These are phyloP conservation scores for Notolepis coatsorum DNA, from an alignment of 2,797 vertebrate genomes.

Conservation along the genomic window DNA sequence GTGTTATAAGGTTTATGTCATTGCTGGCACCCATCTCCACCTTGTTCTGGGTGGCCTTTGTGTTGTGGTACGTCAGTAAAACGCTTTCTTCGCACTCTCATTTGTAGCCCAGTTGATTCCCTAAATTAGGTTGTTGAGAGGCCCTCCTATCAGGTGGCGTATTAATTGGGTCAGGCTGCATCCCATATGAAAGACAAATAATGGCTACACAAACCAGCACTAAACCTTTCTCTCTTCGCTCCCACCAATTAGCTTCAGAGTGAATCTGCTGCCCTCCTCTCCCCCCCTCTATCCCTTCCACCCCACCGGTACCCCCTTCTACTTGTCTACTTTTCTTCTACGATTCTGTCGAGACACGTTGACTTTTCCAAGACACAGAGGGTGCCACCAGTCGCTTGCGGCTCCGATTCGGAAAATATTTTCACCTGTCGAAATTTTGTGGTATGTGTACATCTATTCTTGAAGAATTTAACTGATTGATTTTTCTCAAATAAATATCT, in stretches of 20 bases:
- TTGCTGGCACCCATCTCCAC: constrained; percentile 79
- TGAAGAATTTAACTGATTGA: too few species aligned
- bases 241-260: constrained; percentile 76
- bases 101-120: constrained; percentile 85
- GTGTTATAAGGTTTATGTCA: constrained; percentile 84
- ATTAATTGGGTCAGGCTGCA: constrained; percentile 85
- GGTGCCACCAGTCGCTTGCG: constrained; percentile 31
- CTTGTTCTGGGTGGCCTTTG: constrained; percentile 86
- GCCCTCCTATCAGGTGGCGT: constrained; percentile 85
- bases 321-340: too few species aligned
- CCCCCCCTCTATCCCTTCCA: constrained; percentile 40
- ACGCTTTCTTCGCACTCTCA: constrained; percentile 79
- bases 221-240: constrained; percentile 77
- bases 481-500: too few species aligned
- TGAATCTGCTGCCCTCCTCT: constrained; percentile 59
- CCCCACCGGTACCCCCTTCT: constrained; percentile 41
- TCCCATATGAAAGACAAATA: constrained; percentile 83
- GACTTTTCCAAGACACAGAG: constrained; percentile 51
- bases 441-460: too few species aligned
- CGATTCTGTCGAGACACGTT: too few species aligned
- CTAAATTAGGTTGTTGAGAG: constrained; percentile 88
- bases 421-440: too few species aligned
- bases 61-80: constrained; percentile 81
- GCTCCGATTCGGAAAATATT: too few species aligned
- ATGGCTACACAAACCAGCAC: constrained; percentile 74